Evolutionary conservation across 2,113 vertebrate species (phyloP).

Genomic region (Progne subis): DNA sequence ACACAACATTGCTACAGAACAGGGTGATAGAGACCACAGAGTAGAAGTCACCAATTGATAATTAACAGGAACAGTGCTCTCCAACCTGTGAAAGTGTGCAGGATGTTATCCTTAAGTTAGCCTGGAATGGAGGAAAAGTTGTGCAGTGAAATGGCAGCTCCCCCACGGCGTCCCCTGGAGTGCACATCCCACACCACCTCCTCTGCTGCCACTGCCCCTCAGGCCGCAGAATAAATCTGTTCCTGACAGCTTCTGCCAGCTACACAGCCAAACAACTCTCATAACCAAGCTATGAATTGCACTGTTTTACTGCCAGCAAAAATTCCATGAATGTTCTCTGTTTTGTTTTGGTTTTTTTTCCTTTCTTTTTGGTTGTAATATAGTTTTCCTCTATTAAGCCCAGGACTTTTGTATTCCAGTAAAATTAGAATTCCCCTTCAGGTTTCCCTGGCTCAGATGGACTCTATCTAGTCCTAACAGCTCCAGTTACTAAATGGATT

Average conservation of each 20-base stretch:
- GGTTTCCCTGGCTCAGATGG: background rate
- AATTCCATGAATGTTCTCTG: background rate
- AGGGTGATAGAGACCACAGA: background rate
- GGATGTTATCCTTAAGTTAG: background rate
- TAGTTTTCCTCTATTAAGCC: background rate
- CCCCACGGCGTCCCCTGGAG: accelerated
- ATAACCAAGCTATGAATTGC: background rate
- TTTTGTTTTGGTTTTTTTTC: background rate
- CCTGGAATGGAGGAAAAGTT: background rate
- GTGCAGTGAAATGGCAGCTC: background rate
- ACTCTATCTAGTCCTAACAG: background rate
- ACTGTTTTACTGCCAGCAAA: background rate
- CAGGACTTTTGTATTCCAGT: background rate
- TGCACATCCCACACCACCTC: background rate
- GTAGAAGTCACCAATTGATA: background rate
- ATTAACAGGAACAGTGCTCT: background rate
- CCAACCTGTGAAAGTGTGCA: background rate
- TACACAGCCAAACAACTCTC: background rate
- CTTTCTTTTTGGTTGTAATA: background rate
- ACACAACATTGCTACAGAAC: background rate
- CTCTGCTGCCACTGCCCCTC: background rate
- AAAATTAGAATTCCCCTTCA: background rate
- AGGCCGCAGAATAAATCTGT: background rate
- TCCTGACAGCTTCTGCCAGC: background rate
- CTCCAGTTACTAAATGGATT: background rate